Evolutionary conservation across 2,888 invertebrate species (phyloP).

Genomic region (Chelonus formosanus): DNA sequence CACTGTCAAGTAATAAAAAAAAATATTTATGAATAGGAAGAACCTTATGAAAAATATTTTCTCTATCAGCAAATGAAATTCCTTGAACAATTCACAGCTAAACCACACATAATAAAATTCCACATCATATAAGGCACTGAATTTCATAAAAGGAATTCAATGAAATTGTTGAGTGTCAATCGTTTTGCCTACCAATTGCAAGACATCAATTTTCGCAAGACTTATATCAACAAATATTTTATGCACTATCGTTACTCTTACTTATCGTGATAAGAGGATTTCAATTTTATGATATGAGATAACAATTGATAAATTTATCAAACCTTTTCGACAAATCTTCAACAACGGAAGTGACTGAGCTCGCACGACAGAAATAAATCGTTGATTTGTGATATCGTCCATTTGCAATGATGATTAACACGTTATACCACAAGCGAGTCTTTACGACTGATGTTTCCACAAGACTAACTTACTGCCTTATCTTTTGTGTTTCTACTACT

Average conservation of each 20-base stretch:
- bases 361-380: constrained; percentile 35
- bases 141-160: constrained; percentile 10
- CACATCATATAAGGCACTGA: constrained; percentile 1
- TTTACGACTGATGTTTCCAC: constrained; percentile 10
- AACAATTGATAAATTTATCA: not conserved
- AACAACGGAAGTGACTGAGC: constrained; percentile 36
- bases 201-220: not conserved
- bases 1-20: too few species aligned
- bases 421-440: not conserved
- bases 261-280: too few species aligned
- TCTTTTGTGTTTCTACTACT: not conserved
- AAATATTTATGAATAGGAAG: too few species aligned
- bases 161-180: not conserved
- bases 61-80: not conserved
- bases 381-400: constrained; percentile 25
- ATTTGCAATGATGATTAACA: constrained; percentile 19
- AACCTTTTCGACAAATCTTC: constrained; percentile 27
- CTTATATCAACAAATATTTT: too few species aligned
- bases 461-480: not conserved
- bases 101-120: constrained; percentile 11
- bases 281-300: not conserved
- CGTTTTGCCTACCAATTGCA: constrained; percentile 4
- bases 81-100: constrained; percentile 1
- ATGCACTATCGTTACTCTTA: not conserved
- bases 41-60: too few species aligned